Percentiles rank a stretch among this genome's conserved stretches.
Evolutionary conservation across 2,113 vertebrate genomes (phyloP).

Genomic region (Myotis lucifugus): DNA sequence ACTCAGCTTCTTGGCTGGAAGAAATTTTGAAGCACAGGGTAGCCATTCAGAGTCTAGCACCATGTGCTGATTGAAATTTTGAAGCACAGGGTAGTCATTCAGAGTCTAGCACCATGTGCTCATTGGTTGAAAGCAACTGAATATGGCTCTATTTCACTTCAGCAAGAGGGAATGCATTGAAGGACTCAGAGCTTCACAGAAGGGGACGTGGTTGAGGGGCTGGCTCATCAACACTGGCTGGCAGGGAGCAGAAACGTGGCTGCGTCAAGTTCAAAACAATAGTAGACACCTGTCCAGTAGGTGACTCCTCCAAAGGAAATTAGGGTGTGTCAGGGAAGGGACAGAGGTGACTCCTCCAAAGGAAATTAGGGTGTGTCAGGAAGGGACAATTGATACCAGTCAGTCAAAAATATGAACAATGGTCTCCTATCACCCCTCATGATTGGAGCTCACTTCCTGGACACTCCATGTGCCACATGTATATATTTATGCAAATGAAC

Average conservation of each 20-base stretch:
- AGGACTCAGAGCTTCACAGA: neutral
- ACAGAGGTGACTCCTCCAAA: too few species aligned
- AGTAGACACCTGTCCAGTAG: too few species aligned
- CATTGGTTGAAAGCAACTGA: neutral
- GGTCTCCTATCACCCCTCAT: neutral
- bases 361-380: neutral
- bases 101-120: neutral
- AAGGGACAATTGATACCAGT: neutral
- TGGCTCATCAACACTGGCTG: neutral
- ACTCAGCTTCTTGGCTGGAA: neutral
- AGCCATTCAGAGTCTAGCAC: neutral
- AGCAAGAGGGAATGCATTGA: neutral
- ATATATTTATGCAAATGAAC: neutral
- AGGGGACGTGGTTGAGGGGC: neutral
- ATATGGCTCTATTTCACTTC: neutral
- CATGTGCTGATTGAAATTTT: neutral
- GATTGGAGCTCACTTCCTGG: neutral
- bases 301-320: neutral
- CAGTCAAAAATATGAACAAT: neutral
- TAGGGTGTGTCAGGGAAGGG: neutral
- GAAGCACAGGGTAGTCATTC: accelerated
- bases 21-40: neutral
- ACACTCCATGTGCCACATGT: neutral
- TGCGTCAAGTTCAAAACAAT: neutral
- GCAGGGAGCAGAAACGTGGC: neutral